Conservation (phyloP, 53 echinoderm and acorn worm species). For the Stichopus horrens region DNA sequence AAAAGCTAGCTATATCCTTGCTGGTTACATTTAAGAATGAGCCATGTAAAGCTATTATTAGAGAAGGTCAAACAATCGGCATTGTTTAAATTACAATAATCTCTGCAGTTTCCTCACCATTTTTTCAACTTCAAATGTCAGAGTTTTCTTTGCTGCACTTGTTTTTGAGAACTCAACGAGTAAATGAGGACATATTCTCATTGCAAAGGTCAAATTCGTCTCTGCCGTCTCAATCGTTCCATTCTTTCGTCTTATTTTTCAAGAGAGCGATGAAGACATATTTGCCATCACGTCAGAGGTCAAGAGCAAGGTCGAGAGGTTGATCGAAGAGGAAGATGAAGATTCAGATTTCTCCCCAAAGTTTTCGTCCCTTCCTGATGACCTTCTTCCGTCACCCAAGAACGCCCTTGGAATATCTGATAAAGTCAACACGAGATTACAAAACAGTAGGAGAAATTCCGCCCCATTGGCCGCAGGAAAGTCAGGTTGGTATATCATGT, state of each 20-base stretch:
- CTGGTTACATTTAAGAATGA: too few species aligned
- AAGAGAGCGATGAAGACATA: conserved; percentile 46
- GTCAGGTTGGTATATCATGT: background rate
- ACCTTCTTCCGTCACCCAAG: background rate
- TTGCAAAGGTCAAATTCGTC: background rate
- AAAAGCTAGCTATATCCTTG: too few species aligned
- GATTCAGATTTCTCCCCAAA: conserved; percentile 39
- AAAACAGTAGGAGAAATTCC: background rate
- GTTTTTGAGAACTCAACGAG: too few species aligned
- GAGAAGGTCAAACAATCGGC: too few species aligned
- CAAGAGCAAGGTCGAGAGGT: conserved; percentile 11
- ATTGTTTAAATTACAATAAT: too few species aligned
- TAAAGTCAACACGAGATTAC: background rate
- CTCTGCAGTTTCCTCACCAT: too few species aligned
- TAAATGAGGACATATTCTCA: background rate
- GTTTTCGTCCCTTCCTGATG: background rate
- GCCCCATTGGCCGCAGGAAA: background rate
- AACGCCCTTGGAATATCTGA: background rate
- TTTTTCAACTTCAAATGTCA: too few species aligned
- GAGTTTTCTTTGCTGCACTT: too few species aligned
- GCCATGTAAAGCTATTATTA: too few species aligned
- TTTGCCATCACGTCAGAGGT: conserved; percentile 27
- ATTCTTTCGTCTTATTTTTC: background rate
- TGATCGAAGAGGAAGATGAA: conserved; percentile 36
- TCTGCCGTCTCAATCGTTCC: background rate